These are phyloP conservation scores for Galerucella nymphaeae DNA, from an alignment of 2,888 invertebrate species.

Conservation along the genomic window DNA sequence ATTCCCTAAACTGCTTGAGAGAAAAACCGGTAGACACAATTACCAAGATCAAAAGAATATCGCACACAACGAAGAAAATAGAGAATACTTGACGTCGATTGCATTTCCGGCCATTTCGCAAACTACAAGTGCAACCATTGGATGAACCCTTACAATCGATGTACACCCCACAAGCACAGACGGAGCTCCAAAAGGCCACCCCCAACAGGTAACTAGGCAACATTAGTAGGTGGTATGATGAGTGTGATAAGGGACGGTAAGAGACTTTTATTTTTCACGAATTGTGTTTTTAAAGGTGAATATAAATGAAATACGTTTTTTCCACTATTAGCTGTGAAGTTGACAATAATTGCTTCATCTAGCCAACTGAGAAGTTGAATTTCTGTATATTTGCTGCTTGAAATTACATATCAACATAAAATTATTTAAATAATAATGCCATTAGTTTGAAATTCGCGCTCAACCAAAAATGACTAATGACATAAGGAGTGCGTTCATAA, in stretches of 20 bases:
- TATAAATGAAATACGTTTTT: not conserved
- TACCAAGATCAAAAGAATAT: conserved; percentile 14
- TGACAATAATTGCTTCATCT: too few species aligned
- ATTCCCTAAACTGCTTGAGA: not conserved
- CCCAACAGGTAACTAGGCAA: conserved; percentile 52
- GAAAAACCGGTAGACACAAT: conserved; percentile 8
- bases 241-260: conserved; percentile 2
- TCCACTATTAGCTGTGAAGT: too few species aligned
- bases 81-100: conserved; percentile 40
- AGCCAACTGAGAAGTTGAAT: too few species aligned
- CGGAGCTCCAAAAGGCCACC: conserved; percentile 40
- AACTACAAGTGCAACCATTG: conserved; percentile 50
- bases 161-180: conserved; percentile 30
- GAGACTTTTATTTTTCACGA: not conserved
- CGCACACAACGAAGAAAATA: conserved; percentile 2
- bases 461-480: too few species aligned
- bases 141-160: conserved; percentile 50
- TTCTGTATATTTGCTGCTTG: too few species aligned
- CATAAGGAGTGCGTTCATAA: too few species aligned
- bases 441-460: too few species aligned
- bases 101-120: conserved; percentile 56
- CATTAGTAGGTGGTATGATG: conserved; percentile 35
- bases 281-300: not conserved
- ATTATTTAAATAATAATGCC: too few species aligned
- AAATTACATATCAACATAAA: too few species aligned